Evolutionary conservation across 2,888 invertebrate species (phyloP), one percentile per base, ranked within the genome.

Genomic region (Linhomoeus sp.): DNA sequence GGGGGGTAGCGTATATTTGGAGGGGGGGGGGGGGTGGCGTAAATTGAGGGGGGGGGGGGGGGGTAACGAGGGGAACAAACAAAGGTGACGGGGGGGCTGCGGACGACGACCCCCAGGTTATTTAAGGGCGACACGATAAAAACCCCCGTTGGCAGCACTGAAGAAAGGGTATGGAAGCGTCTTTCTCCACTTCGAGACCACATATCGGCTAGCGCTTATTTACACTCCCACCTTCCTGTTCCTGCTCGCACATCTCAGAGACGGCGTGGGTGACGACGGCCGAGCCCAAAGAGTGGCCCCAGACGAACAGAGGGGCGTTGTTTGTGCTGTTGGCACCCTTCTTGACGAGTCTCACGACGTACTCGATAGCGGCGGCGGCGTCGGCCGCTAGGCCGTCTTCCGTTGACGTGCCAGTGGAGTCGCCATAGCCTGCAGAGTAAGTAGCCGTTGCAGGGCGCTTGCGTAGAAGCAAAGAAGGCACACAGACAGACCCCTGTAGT

Each of bases 211-310:
- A n/a, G n/a, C n/a, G n/a, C n/a, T n/a, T n/a, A n/a, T n/a, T n/a
- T n/a, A n/a, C n/a, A n/a, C n/a, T n/a, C n/a, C n/a, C n/a, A n/a
- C n/a, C n/a, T n/a, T n/a, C n/a, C n/a, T n/a, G n/a, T n/a, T n/a
- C n/a, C n/a, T n/a, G n/a, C 17, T 38, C 38, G 14, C 17, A 7
- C 15, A 38, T 17, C 23, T 40, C 23, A 42, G 20, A 14, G 26
- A 26, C 25, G 26, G 26, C 3, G 12, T 26, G 26, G 3, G 42
- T 42, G 42, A 26, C 42, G 17, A 42, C n/a, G 7, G 60, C 78
- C 33, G 78, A 76, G 49, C 84, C 87, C 54, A 94, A 70, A 0
- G 90, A 92, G 68, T 94, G 92, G 3, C 90, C 92, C 90, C 90
- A 94, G 0, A 92, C 74, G 58, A 80, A 82, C 17, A 94, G 67